Evolutionary conservation across 2,888 invertebrate genomes (phyloP), one percentile per base, ranked within the genome.

Genomic region (Eucriotettix oculatus): DNA sequence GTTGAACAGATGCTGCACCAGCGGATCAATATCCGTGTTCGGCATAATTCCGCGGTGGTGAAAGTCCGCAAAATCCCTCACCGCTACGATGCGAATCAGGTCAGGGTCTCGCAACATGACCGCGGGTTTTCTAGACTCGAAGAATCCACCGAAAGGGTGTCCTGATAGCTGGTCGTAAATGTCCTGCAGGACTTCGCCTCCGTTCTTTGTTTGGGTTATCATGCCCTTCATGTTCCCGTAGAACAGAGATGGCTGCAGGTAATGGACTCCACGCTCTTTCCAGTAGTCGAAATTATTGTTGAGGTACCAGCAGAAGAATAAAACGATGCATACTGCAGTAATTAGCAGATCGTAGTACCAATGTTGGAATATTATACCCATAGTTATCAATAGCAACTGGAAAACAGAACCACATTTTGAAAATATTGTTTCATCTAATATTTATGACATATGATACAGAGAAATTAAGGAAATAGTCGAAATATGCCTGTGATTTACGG

Each of bases 31-130:
- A 63, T 74, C 71, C 17, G 68, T 71, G n/a, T 70, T 69, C 59
- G 67, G 70, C 9, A 78, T 63, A 10, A 72, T 66, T 56, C 72
- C 73, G 42, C 79, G 70, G 64, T 82, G 80, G 14, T 76, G 73
- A 65, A 82, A 82, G 69, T 79, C 72, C 59, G 82, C 81, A 68
- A 80, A 81, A 66, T 82, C 80, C 60, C 79, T 74, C 42, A 81
- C 77, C 60, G 77, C 74, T 10, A 83, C 69, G 43, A 76, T 73
- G 69, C 81, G 81, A 10, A 83, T 77, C n/a, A 83, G 67, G 9
- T 82, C 81, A 9, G 78, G 75, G 68, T 82, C 81, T 63, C 76
- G 68, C 0, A 82, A 64, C 44, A 78, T 70, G n/a, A 82, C 67
- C 1, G 75, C 63, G 2, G 81, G 81, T 59, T 74, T 69, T 61